Evolutionary conservation across 1,140 invertebrate genomes (phyloP), one percentile per base, ranked within the genome.

Genomic region (Aethina tumida): DNA sequence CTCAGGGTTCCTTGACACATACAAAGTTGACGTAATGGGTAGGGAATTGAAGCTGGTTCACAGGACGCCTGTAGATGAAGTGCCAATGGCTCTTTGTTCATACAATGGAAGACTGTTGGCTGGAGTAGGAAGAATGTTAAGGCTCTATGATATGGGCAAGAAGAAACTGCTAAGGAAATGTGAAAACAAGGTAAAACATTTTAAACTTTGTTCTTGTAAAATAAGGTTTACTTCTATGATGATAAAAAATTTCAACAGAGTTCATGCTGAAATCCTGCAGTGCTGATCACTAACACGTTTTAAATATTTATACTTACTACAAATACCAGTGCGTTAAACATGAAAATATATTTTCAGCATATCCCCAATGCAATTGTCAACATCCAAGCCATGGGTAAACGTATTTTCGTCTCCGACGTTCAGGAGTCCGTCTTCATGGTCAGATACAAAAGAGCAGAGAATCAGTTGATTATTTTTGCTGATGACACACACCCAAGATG

Each of bases 171-270:
- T 99, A 4, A 71, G 93, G 22, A 99, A 99, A 66, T 99, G 96
- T 68, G 97, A 99, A 68, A 99, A 99, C 65, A 94, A 96, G 69
- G 80, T 84, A n/a, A n/a, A n/a, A n/a, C n/a, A n/a, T n/a, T n/a
- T n/a, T n/a, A n/a, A n/a, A n/a, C n/a, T n/a, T 7, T n/a, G n/a
- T 24, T 24, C n/a, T 24, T 7, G 22, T 7, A 7, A 7, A 7
- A 24, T 24, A n/a, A n/a, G n/a, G n/a, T n/a, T n/a, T 31, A 4
- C 13, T 26, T 37, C 13, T 22, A 20, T 45, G 45, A 47, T 48
- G 45, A 48, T 31, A 40, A 43, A 12, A 9, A 37, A 15, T 33
- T 17, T 32, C 19, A 14, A 27, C 46, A 40, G 30, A 42, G 19
- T 22, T 34, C 3, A 39, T 50, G 49, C 24, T 45, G 41, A 60